A percentile compares a stretch with the other conserved stretches of the same genome.
Evolutionary conservation across 2,113 vertebrate genomes (phyloP).

Genomic region (Odontesthes bonariensis): DNA sequence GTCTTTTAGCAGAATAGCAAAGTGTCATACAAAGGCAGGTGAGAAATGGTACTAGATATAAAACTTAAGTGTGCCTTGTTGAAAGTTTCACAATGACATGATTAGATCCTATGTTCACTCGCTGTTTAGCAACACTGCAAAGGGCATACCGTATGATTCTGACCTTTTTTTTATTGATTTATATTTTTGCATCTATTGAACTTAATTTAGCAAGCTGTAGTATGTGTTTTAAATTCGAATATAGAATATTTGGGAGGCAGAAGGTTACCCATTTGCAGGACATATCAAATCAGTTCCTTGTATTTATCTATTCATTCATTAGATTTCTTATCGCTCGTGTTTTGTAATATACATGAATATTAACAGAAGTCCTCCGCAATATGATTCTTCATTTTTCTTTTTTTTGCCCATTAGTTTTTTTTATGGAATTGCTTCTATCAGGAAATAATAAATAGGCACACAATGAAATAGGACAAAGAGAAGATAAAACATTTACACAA

Average conservation of each 20-base stretch:
- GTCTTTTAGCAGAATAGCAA: slow-evolving; percentile 52
- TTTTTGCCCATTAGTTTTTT: no score
- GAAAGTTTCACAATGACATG: slow-evolving; percentile 40
- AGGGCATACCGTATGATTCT: background rate
- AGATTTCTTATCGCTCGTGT: no score
- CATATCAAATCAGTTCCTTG: no score
- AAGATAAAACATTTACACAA: background rate
- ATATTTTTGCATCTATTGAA: slow-evolving; percentile 2
- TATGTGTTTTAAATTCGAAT: no score
- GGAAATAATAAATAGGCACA: no score
- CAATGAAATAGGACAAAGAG: no score
- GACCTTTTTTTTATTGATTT: background rate
- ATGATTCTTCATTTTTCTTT: no score
- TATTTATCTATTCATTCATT: background rate
- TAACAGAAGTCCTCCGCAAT: no score
- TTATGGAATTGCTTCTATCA: no score
- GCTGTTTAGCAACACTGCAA: slow-evolving; percentile 10
- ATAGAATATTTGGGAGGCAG: no score
- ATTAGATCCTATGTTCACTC: slow-evolving; percentile 21
- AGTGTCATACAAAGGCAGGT: slow-evolving; percentile 59
- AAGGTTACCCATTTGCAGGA: no score
- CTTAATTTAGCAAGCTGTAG: background rate
- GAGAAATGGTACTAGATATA: slow-evolving; percentile 53
- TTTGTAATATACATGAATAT: no score
- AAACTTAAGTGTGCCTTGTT: slow-evolving; percentile 18